Conservation (phyloP, 2,888 invertebrate genomes). For the Drosophila austrosaltans region DNA sequence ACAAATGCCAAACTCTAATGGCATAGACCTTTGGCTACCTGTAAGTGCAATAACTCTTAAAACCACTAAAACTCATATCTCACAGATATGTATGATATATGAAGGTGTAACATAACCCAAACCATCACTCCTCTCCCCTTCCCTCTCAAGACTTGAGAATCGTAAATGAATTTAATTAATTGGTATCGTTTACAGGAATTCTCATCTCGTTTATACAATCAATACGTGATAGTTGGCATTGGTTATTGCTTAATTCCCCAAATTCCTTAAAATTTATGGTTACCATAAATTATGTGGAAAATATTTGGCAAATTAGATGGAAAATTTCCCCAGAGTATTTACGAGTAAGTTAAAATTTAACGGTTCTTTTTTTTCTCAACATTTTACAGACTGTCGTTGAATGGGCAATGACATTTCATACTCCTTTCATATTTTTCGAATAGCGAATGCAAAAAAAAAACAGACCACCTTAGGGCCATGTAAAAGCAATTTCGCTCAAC, state of each 20-base stretch:
- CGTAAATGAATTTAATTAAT: not conserved
- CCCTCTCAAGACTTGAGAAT: not conserved
- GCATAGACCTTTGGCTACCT: too few relatives aligned
- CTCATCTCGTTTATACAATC: not conserved
- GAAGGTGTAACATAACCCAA: too few relatives aligned
- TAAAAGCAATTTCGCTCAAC: conserved; percentile 52
- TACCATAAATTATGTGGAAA: conserved; percentile 13
- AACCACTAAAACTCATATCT: too few relatives aligned
- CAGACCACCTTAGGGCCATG: conserved; percentile 49
- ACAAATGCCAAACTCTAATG: too few relatives aligned
- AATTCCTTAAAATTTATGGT: conserved; percentile 2
- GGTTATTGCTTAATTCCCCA: not conserved
- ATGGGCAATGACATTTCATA: conserved; percentile 9
- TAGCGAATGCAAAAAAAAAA: conserved; percentile 34
- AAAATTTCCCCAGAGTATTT: conserved; percentile 32
- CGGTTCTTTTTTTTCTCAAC: not conserved
- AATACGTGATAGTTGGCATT: conserved; percentile 13
- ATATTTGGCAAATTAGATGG: conserved; percentile 5
- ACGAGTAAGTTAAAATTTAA: not conserved
- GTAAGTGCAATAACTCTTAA: too few relatives aligned
- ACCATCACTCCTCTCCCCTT: not conserved
- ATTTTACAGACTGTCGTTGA: not conserved
- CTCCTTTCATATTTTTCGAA: conserved; percentile 15
- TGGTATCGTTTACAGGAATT: not conserved
- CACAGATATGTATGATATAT: too few relatives aligned